Evolutionary conservation across 2,888 invertebrate genomes (phyloP), one percentile per base, ranked within the genome.

Genomic region (Rhodophaea formosa): DNA sequence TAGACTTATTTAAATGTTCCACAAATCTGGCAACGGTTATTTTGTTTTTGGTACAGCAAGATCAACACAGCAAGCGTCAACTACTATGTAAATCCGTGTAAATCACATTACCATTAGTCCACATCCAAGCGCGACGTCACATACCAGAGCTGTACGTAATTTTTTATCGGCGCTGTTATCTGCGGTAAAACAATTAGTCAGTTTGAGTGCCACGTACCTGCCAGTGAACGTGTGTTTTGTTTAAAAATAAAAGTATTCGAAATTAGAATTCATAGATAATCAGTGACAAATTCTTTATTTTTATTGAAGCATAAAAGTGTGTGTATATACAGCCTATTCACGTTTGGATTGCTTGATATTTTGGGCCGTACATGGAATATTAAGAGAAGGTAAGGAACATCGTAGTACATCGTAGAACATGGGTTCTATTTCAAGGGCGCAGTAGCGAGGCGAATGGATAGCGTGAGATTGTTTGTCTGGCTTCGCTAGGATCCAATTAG

Each of bases 151-250:
- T 65, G 70, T 69, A 75, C 53, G 58, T 61, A 72, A 71, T 76
- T 74, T 74, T 82, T 84, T 85, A 84, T 83, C 84, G 79, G 59
- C 66, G 44, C 56, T 68, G 74, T 84, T 85, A 84, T 84, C 84
- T 84, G 68, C 77, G 68, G 71, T 71, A 69, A 67, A 72, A 75
- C 79, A 84, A 85, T 86, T 86, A 86, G 82, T 84, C 77, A 75
- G 72, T 64, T 70, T 64, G 72, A 39, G 17, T 35, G 10, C 61
- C 71, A 73, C 77, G 67, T 75, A 79, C 78, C 75, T 75, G 74
- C 70, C 63, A 61, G 69, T 67, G 75, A 71, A 70, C 73, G 75
- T 67, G 67, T 70, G 65, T 59, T 65, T 53, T 51, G 59, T 62
- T 62, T 66, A 17, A 17, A 5, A 56, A 59, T 23, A 61, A 55